phyloP scores from a whole-genome alignment of 2,888 invertebrate species.

The Drosophila formosana region DNA sequence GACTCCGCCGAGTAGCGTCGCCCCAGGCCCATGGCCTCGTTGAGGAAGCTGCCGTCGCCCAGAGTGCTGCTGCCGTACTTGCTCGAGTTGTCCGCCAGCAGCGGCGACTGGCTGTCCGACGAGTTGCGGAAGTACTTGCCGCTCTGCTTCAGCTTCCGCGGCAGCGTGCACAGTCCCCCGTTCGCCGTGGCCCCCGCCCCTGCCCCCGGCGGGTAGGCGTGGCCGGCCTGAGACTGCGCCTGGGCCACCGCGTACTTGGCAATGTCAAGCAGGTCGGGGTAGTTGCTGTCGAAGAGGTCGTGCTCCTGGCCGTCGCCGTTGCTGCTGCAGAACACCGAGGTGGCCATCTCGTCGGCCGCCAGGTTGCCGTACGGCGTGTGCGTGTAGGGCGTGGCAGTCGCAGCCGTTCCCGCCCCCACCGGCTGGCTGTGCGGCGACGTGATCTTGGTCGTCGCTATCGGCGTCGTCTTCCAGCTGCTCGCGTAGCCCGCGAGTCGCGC shows the following conservation, averaged over 20 bases:
- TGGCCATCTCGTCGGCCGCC: slow-evolving; percentile 78
- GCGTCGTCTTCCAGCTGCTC: slow-evolving; percentile 78
- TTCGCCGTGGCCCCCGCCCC: no score
- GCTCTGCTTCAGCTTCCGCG: slow-evolving; percentile 84
- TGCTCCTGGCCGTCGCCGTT: slow-evolving; percentile 84
- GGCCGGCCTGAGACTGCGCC: slow-evolving; percentile 45
- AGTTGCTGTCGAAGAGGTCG: slow-evolving; percentile 84
- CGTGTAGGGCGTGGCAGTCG: slow-evolving; percentile 26
- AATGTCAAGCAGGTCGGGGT: slow-evolving; percentile 84
- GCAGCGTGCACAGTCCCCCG: slow-evolving; percentile 89
- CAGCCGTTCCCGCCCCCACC: slow-evolving; percentile 16
- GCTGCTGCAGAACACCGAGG: slow-evolving; percentile 83
- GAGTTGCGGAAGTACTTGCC: slow-evolving; percentile 84
- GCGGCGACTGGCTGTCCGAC: slow-evolving; percentile 91
- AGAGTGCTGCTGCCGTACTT: slow-evolving; percentile 90
- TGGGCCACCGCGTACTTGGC: slow-evolving; percentile 84
- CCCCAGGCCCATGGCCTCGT: slow-evolving; percentile 85
- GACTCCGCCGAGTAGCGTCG: slow-evolving; percentile 86
- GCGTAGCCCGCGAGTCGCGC: slow-evolving; percentile 77
- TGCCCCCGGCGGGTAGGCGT: slow-evolving; percentile 37
- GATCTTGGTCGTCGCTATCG: slow-evolving; percentile 82
- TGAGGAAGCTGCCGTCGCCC: slow-evolving; percentile 88
- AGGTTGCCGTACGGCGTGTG: slow-evolving; percentile 60
- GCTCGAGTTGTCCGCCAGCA: slow-evolving; percentile 88
- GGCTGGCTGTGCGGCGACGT: slow-evolving; percentile 78